Base-by-base conservation (phyloP, 2,888 invertebrate genomes). In the Yponomeuta plumbellus region DNA sequence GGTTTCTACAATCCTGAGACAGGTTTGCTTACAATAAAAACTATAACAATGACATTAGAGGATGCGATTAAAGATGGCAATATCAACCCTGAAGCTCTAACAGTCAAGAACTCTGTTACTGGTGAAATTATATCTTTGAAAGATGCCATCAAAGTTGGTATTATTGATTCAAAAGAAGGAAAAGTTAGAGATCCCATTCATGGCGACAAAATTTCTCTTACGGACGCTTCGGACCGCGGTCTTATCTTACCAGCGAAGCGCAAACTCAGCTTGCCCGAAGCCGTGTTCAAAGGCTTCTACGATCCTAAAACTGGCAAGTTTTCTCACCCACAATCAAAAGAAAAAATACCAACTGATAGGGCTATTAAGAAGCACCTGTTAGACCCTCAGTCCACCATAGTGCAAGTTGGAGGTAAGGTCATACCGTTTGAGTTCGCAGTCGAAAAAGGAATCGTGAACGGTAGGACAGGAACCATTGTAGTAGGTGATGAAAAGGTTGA, bases 281-380 rank as follows among this genome's bases (percentile, higher is more conserved):
- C 97, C 1, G 95, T 98, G n/a, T 96, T 96, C 76, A 95, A 96
- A 85, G 97, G 97, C n/a, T 94, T 96, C 70, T 97, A 97, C 77
- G 97, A 98, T 88, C 95, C 96, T 0, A 93, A 94, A 74, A 94
- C 95, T 52, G 97, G 97, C 63, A 94, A 95, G 76, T 96, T 97
- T 77, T 94, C 94, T 56, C 95, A 96, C 80, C 95, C 96, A 2
- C 93, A 94, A 75, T 95, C 94, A n/a, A 94, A 94, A 74, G 96
- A 96, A 81, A 94, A 95, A 79, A 85, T 97, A 69, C 94, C 95
- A 71, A 95, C 96, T 66, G 95, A 96, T 83, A 94, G 95, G 74
- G 97, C 98, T 66, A 95, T 97, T 76, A 94, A 94, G 77, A 94
- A 95, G 76, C 97, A 97, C 69, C 94, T 97, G 75, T 93, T 98